Percentiles rank a stretch among this genome's conserved stretches.
Conservation (phyloP, 2,888 invertebrate genomes). For the Ctenicera cuprea region DNA sequence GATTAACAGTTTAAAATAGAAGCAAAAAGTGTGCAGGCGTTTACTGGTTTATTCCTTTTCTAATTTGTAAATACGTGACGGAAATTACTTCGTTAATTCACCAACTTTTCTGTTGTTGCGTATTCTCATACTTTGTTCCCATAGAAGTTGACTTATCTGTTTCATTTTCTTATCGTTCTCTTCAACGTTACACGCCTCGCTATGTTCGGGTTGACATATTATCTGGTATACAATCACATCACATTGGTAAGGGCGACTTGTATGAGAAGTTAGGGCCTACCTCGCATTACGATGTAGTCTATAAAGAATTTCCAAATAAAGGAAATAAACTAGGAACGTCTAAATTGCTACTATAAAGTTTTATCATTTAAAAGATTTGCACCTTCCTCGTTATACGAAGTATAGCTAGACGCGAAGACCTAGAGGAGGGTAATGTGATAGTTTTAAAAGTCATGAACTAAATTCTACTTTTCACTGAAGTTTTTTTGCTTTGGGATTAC, state of each 20-base stretch:
- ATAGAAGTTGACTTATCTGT: neutral
- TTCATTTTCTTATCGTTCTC: neutral
- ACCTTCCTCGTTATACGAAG: too few relatives aligned
- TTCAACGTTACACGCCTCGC: neutral
- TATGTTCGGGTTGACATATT: neutral
- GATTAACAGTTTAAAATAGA: neutral
- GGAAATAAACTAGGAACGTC: neutral
- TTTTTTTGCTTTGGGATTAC: too few relatives aligned
- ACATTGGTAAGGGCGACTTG: neutral
- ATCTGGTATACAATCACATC: neutral
- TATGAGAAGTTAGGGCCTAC: neutral
- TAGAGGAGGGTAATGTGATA: too few relatives aligned
- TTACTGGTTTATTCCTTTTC: neutral
- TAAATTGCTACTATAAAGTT: neutral
- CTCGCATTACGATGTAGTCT: neutral
- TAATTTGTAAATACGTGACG: neutral
- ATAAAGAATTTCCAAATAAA: constrained; percentile 1
- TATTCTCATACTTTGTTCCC: neutral
- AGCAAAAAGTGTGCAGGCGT: neutral
- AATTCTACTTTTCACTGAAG: too few relatives aligned
- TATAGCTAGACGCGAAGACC: too few relatives aligned
- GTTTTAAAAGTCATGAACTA: too few relatives aligned
- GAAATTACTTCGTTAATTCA: neutral
- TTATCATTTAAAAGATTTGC: neutral
- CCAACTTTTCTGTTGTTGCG: neutral